These are phyloP conservation scores for Morus bassanus DNA, from an alignment of 2,797 vertebrate species.

Conservation along the genomic window DNA sequence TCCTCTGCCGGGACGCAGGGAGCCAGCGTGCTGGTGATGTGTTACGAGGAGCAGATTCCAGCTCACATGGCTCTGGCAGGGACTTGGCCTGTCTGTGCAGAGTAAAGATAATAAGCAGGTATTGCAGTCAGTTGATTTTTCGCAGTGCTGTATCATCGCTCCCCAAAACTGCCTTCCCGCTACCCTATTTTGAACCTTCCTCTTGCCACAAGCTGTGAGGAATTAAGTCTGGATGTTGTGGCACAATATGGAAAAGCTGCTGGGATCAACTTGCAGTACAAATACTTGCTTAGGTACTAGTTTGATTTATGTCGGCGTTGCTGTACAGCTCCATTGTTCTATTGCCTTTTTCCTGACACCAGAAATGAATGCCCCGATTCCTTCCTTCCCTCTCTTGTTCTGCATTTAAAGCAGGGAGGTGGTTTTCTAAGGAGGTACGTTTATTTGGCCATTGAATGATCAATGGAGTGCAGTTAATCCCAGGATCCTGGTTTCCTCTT, in stretches of 20 bases:
- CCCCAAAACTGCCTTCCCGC: not conserved
- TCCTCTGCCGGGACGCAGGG: accelerated
- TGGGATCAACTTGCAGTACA: not conserved
- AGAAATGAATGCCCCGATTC: not conserved
- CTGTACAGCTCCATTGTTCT: not conserved
- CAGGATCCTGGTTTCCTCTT: not conserved
- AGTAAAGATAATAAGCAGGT: not conserved
- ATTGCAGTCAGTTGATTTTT: not conserved
- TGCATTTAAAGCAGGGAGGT: not conserved
- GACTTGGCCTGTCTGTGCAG: not conserved
- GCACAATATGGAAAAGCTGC: not conserved
- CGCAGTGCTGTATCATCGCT: not conserved
- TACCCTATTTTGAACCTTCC: not conserved
- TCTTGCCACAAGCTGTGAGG: not conserved
- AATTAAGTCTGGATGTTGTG: not conserved
- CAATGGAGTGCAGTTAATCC: not conserved
- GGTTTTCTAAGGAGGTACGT: not conserved
- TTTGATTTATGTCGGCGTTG: not conserved
- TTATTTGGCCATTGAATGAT: not conserved
- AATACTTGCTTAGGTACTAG: not conserved
- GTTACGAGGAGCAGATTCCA: not conserved
- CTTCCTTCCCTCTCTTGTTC: not conserved
- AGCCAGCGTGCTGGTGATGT: not conserved
- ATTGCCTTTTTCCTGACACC: not conserved
- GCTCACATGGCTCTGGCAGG: not conserved